Evolutionary conservation across 2,888 invertebrate genomes (phyloP), one percentile per base, ranked within the genome.

Genomic region (Pristionchus exspectatus): DNA sequence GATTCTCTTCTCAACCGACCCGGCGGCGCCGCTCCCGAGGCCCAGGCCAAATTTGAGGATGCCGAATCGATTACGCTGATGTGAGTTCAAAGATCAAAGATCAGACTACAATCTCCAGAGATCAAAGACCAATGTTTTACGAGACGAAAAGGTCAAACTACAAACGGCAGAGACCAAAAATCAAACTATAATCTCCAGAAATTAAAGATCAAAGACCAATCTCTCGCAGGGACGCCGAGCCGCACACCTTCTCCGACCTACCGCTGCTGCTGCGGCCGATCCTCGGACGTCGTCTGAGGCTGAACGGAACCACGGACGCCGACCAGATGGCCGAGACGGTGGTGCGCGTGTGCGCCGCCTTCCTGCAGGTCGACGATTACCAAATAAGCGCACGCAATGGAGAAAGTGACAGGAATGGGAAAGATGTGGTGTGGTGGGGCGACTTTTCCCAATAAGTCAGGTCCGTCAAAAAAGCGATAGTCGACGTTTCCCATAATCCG

Each of bases 291-390:
- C 38, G 87, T 12, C 50, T 87, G n/a, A 69, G 87, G 24, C 69
- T 87, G 44, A 87, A 87, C 50, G 87, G 87, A 50, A 24, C 87
- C 87, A 87, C 87, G 14, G 87, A 87, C 69, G 87, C 87, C 38
- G 87, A 87, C 10, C 87, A 87, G 54, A 87, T 87, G 87, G 87
- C 87, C 16, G 87, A 87, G 44, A 69, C 87, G 66, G 87, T 87
- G 66, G 87, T 87, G 87, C 66, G 69, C n/a, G 87, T 87, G 66
- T 87, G 87, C n/a, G 27, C 54, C 24, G 87, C 87, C 16, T 87
- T 87, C 69, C 87, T 87, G 27, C 66, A 50, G 27, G 50, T 87
- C 81, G 81, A 81, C 81, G 81, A 54, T 27, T 81, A 54, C 27
- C 9, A 81, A 81, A 54, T 24, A 24, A 30, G 14, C 16, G 38